Percentiles rank a stretch among this genome's conserved stretches.
Conservation (phyloP, 2,888 invertebrate species). For the Agelastica alni region DNA sequence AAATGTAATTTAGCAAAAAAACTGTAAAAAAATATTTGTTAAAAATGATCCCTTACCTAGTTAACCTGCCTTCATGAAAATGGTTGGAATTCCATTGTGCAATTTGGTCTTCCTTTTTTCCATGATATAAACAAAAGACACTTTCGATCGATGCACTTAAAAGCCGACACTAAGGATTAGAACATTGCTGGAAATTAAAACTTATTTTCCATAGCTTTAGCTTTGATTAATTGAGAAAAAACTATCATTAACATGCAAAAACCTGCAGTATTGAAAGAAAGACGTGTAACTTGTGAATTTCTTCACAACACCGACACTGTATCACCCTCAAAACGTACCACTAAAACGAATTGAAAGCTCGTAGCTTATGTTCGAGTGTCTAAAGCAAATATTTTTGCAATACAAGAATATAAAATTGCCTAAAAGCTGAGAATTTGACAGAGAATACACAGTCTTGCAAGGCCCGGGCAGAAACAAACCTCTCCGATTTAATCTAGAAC, state of each 20-base stretch:
- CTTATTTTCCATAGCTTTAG: not conserved
- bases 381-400: slow-evolving; percentile 34
- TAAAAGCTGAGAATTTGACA: slow-evolving; percentile 46
- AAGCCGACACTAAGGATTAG: not conserved
- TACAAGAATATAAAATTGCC: slow-evolving; percentile 37
- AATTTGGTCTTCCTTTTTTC: slow-evolving; percentile 7
- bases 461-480: slow-evolving; percentile 47
- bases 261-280: slow-evolving; percentile 15
- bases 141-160: slow-evolving; percentile 12
- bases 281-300: slow-evolving; percentile 2
- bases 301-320: slow-evolving; percentile 11
- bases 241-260: slow-evolving; percentile 11
- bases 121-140: slow-evolving; percentile 14
- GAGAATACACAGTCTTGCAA: slow-evolving; percentile 41
- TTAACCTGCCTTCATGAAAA: slow-evolving; percentile 28
- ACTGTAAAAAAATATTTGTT: not conserved
- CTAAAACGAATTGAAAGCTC: slow-evolving; percentile 7
- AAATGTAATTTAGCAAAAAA: no score
- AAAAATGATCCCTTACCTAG: slow-evolving; percentile 17
- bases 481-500: slow-evolving; percentile 23
- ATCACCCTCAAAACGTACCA: slow-evolving; percentile 6
- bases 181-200: not conserved
- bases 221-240: slow-evolving; percentile 2
- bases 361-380: slow-evolving; percentile 27
- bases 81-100: slow-evolving; percentile 18